phyloP scores from a whole-genome alignment of 2,113 vertebrate genomes.

The Sinocyclocheilus maitianheensis region DNA sequence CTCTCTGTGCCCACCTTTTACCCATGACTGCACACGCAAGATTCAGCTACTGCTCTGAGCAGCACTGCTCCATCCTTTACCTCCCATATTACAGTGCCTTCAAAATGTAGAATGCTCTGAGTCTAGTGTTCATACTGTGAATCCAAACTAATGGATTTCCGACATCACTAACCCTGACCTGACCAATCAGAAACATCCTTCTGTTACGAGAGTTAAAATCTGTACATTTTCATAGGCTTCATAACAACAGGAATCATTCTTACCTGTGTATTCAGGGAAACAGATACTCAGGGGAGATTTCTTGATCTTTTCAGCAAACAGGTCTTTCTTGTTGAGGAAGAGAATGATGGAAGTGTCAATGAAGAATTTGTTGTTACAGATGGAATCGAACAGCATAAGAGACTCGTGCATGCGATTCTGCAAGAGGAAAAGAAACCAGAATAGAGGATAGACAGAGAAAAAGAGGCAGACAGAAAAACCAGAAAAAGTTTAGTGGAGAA shows the following conservation, averaged over 20 bases:
- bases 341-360: conserved; percentile 99
- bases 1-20: conserved; percentile 34
- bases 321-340: conserved; percentile 99
- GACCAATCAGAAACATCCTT: background rate
- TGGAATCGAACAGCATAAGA: conserved; percentile 99
- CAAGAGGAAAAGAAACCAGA: conserved; percentile 49
- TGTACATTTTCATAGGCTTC: background rate
- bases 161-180: background rate
- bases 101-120: background rate
- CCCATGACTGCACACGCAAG: conserved; percentile 47
- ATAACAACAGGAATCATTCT: conserved; percentile 7
- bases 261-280: conserved; percentile 99
- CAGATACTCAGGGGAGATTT: conserved; percentile 97
- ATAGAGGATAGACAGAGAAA: conserved; percentile 45
- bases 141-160: background rate
- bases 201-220: background rate
- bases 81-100: background rate
- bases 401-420: conserved; percentile 99
- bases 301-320: conserved; percentile 99
- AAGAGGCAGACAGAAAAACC: conserved; percentile 43
- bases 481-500: conserved; percentile 71
- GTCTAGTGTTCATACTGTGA: background rate
- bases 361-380: conserved; percentile 99
- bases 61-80: background rate
- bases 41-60: conserved; percentile 19